These are phyloP conservation scores for Cephus rjabovi DNA, from an alignment of 2,888 invertebrate genomes.

Conservation along the genomic window DNA sequence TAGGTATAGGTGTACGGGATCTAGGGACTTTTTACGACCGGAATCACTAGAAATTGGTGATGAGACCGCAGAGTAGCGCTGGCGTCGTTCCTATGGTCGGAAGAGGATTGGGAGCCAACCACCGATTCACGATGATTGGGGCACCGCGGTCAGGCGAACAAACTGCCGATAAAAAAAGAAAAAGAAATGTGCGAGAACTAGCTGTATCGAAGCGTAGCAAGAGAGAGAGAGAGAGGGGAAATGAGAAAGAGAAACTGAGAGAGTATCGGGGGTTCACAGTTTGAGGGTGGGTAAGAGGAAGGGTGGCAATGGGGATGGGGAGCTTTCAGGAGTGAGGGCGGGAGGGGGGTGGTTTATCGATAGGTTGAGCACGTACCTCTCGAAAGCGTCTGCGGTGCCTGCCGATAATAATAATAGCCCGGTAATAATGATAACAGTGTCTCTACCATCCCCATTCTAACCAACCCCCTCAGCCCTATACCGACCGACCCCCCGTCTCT, in stretches of 20 bases:
- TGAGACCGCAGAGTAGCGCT: not conserved
- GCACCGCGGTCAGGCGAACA: slow-evolving; percentile 33
- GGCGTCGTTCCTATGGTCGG: not conserved
- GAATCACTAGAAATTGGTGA: not conserved
- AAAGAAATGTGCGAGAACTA: not conserved
- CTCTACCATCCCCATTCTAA: not conserved
- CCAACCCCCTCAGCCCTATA: not conserved
- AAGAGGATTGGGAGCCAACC: not conserved
- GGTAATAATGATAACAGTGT: not conserved
- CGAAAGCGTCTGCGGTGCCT: not conserved
- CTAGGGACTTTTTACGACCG: not conserved
- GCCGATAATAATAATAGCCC: not conserved
- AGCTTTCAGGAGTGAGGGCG: not conserved
- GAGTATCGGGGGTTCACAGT: not conserved
- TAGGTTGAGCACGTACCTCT: slow-evolving; percentile 32
- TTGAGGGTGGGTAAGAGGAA: not conserved
- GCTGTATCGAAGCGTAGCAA: not conserved
- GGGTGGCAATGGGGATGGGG: not conserved
- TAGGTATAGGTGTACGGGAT: not conserved
- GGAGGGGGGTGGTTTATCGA: slow-evolving; percentile 41
- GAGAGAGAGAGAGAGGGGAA: slow-evolving; percentile 7
- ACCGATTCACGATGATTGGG: slow-evolving; percentile 39
- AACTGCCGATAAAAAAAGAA: slow-evolving; percentile 31
- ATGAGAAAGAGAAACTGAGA: not conserved
- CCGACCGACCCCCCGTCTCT: not conserved